Evolutionary conservation across 2,888 invertebrate genomes (phyloP).

Genomic region (Amphipyra berbera): DNA sequence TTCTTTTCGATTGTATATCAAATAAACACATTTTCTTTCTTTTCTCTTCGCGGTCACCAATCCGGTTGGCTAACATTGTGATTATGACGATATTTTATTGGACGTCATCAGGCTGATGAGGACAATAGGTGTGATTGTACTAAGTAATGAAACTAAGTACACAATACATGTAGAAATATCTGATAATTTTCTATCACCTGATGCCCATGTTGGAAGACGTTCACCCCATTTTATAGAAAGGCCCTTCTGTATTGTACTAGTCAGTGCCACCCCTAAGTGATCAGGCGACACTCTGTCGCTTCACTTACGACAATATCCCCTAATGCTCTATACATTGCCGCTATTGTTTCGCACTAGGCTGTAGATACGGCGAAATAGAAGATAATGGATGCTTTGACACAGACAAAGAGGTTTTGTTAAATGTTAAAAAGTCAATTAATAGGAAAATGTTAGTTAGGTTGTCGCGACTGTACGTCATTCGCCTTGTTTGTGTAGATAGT

Average conservation of each 20-base stretch:
- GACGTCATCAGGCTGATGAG: too few species aligned
- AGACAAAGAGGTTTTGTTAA: slow-evolving; percentile 32
- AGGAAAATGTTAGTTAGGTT: slow-evolving; percentile 14
- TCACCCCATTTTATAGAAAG: too few species aligned
- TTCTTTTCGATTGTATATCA: too few species aligned
- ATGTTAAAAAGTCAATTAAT: slow-evolving; percentile 30
- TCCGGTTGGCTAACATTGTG: too few species aligned
- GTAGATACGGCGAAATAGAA: slow-evolving; percentile 34
- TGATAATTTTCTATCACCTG: too few species aligned
- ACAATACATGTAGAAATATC: too few species aligned
- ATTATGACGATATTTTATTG: too few species aligned
- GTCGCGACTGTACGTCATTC: neutral
- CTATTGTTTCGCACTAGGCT: slow-evolving; percentile 47
- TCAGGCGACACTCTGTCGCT: slow-evolving; percentile 65
- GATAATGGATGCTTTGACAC: slow-evolving; percentile 52
- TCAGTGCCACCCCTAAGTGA: slow-evolving; percentile 56
- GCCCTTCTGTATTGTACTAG: slow-evolving; percentile 26
- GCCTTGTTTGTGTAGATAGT: neutral
- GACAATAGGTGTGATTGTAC: too few species aligned
- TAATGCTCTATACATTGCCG: slow-evolving; percentile 45
- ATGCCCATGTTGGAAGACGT: too few species aligned
- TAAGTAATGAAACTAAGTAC: too few species aligned
- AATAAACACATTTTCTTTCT: too few species aligned
- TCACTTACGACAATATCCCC: slow-evolving; percentile 52
- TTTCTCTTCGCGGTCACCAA: too few species aligned